phyloP scores from a whole-genome alignment of 1,140 invertebrate genomes.

The Stenopsyche tienmushanensis region DNA sequence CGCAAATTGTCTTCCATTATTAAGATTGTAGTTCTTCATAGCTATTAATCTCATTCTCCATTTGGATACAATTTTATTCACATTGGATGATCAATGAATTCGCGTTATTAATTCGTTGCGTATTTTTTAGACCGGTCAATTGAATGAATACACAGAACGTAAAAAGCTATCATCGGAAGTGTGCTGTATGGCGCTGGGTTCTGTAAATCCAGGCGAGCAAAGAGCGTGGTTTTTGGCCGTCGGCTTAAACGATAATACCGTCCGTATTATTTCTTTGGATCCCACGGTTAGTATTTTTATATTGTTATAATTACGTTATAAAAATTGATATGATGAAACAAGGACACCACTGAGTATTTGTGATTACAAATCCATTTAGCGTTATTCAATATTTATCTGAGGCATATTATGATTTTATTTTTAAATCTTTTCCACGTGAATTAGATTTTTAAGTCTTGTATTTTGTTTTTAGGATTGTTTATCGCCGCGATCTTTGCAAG shows the following conservation, averaged over 20 bases:
- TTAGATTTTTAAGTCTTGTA: slow-evolving; percentile 14
- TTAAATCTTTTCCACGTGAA: background rate
- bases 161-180: slow-evolving; percentile 97
- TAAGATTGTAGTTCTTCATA: background rate
- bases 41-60: background rate
- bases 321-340: slow-evolving; percentile 51
- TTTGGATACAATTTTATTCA: background rate
- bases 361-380: slow-evolving; percentile 56
- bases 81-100: background rate
- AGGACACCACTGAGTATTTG: slow-evolving; percentile 55
- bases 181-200: slow-evolving; percentile 97
- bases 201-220: slow-evolving; percentile 93
- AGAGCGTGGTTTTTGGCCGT: slow-evolving; percentile 96
- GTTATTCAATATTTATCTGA: slow-evolving; percentile 51
- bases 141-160: slow-evolving; percentile 97
- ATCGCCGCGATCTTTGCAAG: slow-evolving; percentile 93
- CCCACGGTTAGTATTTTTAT: slow-evolving; percentile 67
- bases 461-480: slow-evolving; percentile 71
- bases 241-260: slow-evolving; percentile 94
- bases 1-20: slow-evolving; percentile 7
- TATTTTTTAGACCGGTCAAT: slow-evolving; percentile 85
- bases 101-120: background rate
- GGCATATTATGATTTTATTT: slow-evolving; percentile 3
- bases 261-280: slow-evolving; percentile 96
- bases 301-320: slow-evolving; percentile 17